A percentile compares a stretch with the other conserved stretches of the same genome.
Conservation (phyloP, 2,113 vertebrate genomes). For the Otocyon megalotis region DNA sequence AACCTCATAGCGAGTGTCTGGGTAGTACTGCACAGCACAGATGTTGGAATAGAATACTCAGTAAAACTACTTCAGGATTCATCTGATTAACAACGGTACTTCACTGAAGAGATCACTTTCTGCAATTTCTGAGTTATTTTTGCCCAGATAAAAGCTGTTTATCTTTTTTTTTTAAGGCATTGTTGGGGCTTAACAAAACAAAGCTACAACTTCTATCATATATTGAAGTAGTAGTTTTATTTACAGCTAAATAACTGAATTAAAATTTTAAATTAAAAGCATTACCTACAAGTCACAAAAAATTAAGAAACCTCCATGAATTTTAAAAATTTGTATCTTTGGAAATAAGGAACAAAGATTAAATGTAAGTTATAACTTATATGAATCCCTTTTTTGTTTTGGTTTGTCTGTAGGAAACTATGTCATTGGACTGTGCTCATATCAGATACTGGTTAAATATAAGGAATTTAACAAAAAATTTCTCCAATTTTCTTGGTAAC, state of each 20-base stretch:
- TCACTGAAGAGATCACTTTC: constrained; percentile 47
- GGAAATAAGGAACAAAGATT: not conserved
- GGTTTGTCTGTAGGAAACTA: not conserved
- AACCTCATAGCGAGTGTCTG: constrained; percentile 42
- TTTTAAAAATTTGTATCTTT: constrained; percentile 17
- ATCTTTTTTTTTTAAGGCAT: not conserved
- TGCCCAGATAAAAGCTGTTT: constrained; percentile 67
- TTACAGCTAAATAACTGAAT: not conserved
- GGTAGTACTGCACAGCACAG: not conserved
- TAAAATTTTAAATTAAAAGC: constrained; percentile 35
- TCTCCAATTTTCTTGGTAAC: not conserved
- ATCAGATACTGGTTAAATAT: not conserved
- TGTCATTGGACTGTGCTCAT: not conserved
- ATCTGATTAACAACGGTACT: constrained; percentile 64
- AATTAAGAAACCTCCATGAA: constrained; percentile 12
- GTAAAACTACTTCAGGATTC: not conserved
- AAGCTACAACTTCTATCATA: not conserved
- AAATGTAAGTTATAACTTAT: constrained; percentile 1
- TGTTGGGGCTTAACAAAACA: constrained; percentile 53
- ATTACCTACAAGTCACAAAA: constrained; percentile 52
- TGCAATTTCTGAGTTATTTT: constrained; percentile 61
- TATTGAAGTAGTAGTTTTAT: not conserved
- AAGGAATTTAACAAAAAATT: not conserved
- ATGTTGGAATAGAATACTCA: constrained; percentile 16
- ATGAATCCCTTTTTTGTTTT: not conserved